phyloP scores from a whole-genome alignment of 2,113 vertebrate species.

The Bubo bubo region DNA sequence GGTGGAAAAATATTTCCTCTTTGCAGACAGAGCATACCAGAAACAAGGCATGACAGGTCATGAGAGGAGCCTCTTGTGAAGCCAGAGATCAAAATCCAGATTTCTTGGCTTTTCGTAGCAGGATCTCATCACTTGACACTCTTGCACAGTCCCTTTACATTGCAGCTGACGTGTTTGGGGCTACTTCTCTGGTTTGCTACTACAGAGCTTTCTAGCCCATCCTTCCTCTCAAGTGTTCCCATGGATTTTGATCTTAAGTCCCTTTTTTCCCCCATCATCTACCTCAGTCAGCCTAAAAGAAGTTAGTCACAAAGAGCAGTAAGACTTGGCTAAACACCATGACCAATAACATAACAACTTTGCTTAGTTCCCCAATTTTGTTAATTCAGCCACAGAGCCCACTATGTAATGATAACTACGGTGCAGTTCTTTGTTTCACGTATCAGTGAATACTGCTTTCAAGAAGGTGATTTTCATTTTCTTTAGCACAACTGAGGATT shows the following conservation, averaged over 20 bases:
- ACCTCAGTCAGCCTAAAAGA: not conserved
- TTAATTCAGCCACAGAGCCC: not conserved
- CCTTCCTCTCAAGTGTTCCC: not conserved
- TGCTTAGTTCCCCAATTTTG: not conserved
- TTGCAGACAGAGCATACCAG: not conserved
- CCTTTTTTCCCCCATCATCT: not conserved
- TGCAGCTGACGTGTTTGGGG: accelerated
- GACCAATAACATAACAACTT: not conserved
- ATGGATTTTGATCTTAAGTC: not conserved
- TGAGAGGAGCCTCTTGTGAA: not conserved
- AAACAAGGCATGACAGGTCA: not conserved
- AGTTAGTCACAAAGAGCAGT: not conserved
- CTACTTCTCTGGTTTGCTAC: not conserved
- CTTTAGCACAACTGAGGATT: conserved; percentile 20
- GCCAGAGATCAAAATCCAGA: not conserved
- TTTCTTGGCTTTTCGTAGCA: not conserved
- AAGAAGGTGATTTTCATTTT: conserved; percentile 19
- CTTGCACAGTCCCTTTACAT: not conserved
- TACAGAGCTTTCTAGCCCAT: not conserved
- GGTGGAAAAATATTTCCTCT: not conserved
- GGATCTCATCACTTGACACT: not conserved
- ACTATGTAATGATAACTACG: not conserved
- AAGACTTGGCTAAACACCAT: not conserved
- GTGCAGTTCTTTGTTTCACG: not conserved
- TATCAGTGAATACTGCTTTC: not conserved